Evolutionary conservation across 2,113 vertebrate species (phyloP).

Genomic region (Cygnus buccinator): DNA sequence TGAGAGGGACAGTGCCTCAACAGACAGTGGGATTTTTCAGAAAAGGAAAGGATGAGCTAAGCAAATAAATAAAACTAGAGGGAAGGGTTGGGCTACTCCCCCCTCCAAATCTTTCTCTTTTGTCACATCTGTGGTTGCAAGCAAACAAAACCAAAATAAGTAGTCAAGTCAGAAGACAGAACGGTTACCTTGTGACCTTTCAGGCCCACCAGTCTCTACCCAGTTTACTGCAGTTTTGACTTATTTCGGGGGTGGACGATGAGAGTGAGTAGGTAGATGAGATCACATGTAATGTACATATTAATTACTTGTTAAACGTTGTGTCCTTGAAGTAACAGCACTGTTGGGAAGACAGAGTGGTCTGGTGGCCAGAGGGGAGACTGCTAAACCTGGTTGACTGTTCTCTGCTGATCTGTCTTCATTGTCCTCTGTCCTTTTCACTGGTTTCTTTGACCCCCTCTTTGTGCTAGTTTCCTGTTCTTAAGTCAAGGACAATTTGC

Average conservation of each 20-base stretch:
- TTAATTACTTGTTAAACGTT: not conserved
- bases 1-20: not conserved
- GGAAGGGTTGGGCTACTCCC: not conserved
- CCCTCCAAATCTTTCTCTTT: not conserved
- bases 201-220: not conserved
- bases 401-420: not conserved
- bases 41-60: not conserved
- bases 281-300: not conserved
- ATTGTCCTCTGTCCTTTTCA: not conserved
- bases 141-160: not conserved
- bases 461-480: not conserved
- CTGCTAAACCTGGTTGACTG: not conserved
- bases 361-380: not conserved
- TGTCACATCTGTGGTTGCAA: not conserved
- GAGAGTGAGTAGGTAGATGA: not conserved
- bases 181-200: not conserved
- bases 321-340: not conserved
- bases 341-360: not conserved
- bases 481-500: not conserved
- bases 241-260: not conserved
- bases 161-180: not conserved
- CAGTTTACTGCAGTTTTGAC: not conserved
- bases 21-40: not conserved
- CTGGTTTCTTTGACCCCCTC: not conserved
- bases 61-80: not conserved